Evolutionary conservation across 2,888 invertebrate genomes (phyloP).

Genomic region (Ceriagrion tenellum): DNA sequence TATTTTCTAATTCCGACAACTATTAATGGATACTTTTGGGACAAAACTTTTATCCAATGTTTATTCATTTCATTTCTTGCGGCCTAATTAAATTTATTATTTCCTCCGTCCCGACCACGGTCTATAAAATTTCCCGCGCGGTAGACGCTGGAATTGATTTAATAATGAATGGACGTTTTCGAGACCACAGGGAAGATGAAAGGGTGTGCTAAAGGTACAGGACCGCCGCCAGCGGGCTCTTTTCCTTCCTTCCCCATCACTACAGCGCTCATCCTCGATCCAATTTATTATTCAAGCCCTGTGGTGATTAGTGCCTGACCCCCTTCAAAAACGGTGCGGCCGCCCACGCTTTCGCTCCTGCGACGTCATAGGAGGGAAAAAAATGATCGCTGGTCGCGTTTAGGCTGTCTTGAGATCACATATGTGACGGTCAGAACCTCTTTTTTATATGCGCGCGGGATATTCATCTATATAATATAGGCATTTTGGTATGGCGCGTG

Average conservation of each 20-base stretch:
- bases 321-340: background rate
- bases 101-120: background rate
- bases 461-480: too few species aligned
- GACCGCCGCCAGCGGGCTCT: background rate
- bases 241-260: background rate
- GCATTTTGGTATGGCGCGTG: too few species aligned
- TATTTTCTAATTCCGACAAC: background rate
- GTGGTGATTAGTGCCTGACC: background rate
- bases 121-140: background rate
- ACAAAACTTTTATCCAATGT: background rate
- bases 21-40: background rate
- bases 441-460: too few species aligned
- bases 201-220: background rate
- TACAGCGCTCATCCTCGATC: background rate
- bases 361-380: too few species aligned
- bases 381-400: too few species aligned
- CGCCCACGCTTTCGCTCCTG: background rate
- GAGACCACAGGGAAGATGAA: background rate
- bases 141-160: background rate
- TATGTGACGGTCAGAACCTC: too few species aligned
- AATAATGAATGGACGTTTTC: background rate
- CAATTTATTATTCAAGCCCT: background rate
- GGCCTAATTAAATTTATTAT: background rate
- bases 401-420: too few species aligned
- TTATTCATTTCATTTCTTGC: background rate